phyloP scores from a whole-genome alignment of 2,888 invertebrate genomes.

The Petrolisthes manimaculis region DNA sequence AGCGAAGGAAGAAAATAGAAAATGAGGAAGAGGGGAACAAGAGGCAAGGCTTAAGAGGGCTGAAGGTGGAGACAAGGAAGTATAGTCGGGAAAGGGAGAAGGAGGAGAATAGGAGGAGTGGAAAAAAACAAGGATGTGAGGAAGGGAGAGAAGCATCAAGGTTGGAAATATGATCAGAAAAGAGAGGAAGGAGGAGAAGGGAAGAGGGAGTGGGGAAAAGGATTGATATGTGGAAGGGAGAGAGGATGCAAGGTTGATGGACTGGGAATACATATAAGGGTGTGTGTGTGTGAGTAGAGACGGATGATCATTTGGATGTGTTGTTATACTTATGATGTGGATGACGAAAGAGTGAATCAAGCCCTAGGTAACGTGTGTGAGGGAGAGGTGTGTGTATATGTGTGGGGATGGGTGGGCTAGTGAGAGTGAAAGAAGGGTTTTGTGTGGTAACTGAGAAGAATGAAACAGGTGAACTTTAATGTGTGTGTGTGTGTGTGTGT shows the following conservation, averaged over 20 bases:
- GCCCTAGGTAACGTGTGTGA: not conserved
- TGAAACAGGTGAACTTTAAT: not conserved
- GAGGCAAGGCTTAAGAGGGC: not conserved
- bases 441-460: no score
- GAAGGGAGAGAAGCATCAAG: not conserved
- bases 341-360: not conserved
- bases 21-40: conserved; percentile 1
- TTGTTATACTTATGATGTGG: not conserved
- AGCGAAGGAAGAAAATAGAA: not conserved
- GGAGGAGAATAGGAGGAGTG: not conserved
- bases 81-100: not conserved
- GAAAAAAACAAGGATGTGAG: not conserved
- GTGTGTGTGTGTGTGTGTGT: not conserved
- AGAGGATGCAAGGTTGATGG: not conserved
- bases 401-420: no score
- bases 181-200: not conserved
- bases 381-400: not conserved
- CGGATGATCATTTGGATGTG: no score
- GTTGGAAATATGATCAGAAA: no score
- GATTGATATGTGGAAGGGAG: not conserved
- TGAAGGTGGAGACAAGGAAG: not conserved
- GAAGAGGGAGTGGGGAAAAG: not conserved
- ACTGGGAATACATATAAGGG: not conserved
- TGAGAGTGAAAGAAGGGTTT: no score
- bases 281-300: not conserved